phyloP scores from a whole-genome alignment of 23 tunicate species.

The Diplosoma virens region DNA sequence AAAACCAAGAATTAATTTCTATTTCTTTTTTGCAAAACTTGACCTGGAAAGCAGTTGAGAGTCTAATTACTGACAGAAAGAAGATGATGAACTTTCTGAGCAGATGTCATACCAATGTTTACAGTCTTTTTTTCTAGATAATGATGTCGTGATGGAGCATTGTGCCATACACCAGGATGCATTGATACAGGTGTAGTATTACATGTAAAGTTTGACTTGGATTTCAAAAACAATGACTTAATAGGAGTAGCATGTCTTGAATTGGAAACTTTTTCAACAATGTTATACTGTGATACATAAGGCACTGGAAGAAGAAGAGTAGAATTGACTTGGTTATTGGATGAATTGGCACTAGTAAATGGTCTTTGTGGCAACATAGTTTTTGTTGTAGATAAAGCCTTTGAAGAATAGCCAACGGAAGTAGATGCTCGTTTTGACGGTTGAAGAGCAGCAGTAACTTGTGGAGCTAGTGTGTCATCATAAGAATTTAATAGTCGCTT shows the following conservation, averaged over 20 bases:
- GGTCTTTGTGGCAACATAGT: background rate
- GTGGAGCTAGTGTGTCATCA: conserved; percentile 2
- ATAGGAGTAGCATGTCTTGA: background rate
- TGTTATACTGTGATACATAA: background rate
- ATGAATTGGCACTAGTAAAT: background rate
- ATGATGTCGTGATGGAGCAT: background rate
- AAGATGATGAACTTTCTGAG: background rate
- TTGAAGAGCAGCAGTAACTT: background rate
- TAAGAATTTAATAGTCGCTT: conserved; percentile 29
- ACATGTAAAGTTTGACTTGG: too few species aligned
- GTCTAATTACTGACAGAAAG: too few species aligned
- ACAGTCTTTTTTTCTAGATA: background rate
- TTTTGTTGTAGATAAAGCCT: background rate
- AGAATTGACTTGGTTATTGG: background rate
- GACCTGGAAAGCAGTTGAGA: too few species aligned
- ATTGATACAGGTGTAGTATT: too few species aligned
- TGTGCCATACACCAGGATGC: too few species aligned
- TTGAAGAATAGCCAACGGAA: background rate
- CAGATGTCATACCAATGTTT: conserved; percentile 9
- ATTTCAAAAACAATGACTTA: background rate
- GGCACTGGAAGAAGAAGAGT: background rate
- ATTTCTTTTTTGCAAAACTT: too few species aligned
- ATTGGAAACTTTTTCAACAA: too few species aligned
- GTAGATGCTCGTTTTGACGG: background rate
- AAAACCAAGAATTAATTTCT: too few species aligned